phyloP scores from a whole-genome alignment of 2,113 vertebrate species.

The Pelodiscus sinensis region DNA sequence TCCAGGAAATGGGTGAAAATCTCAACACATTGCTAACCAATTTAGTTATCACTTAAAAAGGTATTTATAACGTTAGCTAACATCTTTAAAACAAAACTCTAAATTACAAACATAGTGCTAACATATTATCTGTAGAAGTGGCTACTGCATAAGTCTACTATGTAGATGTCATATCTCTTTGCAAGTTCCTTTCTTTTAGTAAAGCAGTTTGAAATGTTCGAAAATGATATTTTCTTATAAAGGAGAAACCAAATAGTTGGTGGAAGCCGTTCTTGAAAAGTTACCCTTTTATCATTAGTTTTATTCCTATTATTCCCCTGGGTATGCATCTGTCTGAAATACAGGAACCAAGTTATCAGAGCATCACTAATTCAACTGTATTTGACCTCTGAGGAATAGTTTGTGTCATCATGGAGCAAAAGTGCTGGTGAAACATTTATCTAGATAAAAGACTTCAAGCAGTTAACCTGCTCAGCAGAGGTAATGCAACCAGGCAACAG shows the following conservation, averaged over 20 bases:
- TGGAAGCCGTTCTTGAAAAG: slow-evolving; percentile 4
- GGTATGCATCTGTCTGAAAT: slow-evolving; percentile 25
- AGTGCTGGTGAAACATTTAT: slow-evolving; percentile 79
- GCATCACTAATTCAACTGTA: slow-evolving; percentile 53
- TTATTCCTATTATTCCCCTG: slow-evolving; percentile 23
- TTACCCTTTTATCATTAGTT: slow-evolving; percentile 29
- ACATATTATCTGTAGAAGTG: background rate
- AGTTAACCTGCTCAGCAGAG: slow-evolving; percentile 83
- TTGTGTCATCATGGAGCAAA: slow-evolving; percentile 69
- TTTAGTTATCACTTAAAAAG: slow-evolving; percentile 3
- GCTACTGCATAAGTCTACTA: background rate
- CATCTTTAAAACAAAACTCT: background rate
- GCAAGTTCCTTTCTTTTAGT: background rate
- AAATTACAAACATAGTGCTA: background rate
- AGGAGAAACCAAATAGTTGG: background rate
- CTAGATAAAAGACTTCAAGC: slow-evolving; percentile 82
- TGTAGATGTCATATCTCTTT: background rate
- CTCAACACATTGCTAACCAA: background rate
- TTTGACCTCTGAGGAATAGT: slow-evolving; percentile 73
- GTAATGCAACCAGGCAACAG: slow-evolving; percentile 73
- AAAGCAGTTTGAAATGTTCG: background rate
- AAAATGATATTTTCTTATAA: background rate
- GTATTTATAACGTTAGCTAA: slow-evolving; percentile 22
- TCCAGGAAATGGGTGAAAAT: slow-evolving; percentile 4
- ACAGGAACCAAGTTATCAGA: slow-evolving; percentile 52